Evolutionary conservation across 2,888 invertebrate species (phyloP).

Genomic region (Silvanus unidentatus): DNA sequence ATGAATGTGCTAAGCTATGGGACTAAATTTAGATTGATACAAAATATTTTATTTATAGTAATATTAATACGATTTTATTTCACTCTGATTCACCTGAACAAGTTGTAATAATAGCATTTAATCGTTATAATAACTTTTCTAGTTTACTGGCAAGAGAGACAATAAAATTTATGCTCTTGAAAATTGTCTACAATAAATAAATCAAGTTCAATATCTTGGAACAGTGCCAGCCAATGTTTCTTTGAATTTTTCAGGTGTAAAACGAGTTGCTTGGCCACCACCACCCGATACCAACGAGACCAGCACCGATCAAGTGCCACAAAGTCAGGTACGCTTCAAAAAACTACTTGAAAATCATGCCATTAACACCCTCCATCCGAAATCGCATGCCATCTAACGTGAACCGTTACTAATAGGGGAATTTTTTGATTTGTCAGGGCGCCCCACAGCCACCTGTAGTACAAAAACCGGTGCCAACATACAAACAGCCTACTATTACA

Average conservation of each 20-base stretch:
- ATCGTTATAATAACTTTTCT: too few species aligned
- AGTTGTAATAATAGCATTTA: too few species aligned
- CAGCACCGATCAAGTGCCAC: constrained; percentile 50
- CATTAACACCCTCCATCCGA: not conserved
- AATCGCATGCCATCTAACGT: too few species aligned
- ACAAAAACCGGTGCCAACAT: constrained; percentile 16
- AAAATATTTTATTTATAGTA: not conserved
- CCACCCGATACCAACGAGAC: constrained; percentile 61
- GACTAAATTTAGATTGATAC: not conserved
- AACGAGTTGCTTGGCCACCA: constrained; percentile 85
- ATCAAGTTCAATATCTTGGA: too few species aligned
- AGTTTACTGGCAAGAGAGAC: too few species aligned
- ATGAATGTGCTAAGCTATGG: not conserved
- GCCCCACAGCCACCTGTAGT: constrained; percentile 31
- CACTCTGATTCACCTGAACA: constrained; percentile 1
- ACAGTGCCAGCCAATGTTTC: too few species aligned
- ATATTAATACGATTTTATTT: constrained; percentile 2
- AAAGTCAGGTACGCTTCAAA: constrained; percentile 57
- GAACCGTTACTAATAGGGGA: too few species aligned
- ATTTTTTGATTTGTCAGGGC: constrained; percentile 25
- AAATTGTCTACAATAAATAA: too few species aligned
- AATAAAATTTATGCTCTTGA: too few species aligned
- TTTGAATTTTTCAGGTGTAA: constrained; percentile 68
- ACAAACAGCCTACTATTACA: constrained; percentile 11
- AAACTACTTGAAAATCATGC: constrained; percentile 2